A percentile compares a stretch with the other conserved stretches of the same genome.
Conservation (phyloP, 2,113 vertebrate species). For the Delphinus delphis region DNA sequence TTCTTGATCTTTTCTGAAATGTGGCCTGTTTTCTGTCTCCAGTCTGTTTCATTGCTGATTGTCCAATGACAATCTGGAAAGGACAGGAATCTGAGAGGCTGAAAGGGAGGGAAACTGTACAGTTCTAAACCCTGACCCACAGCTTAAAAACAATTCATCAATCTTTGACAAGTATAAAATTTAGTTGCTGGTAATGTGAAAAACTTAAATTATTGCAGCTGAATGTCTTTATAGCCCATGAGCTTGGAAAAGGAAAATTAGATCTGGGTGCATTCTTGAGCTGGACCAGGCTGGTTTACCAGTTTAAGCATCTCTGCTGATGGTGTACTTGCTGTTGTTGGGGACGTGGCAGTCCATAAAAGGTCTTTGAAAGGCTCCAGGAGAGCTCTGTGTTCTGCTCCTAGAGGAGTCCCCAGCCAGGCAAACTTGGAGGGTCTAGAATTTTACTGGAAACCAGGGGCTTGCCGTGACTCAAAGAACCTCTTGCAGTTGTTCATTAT, state of each 20-base stretch:
- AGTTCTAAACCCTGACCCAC: background rate
- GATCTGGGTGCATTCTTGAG: background rate
- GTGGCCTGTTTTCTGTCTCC: background rate
- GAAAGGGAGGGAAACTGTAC: background rate
- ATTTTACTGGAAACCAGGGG: slow-evolving; percentile 45
- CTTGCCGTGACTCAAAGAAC: slow-evolving; percentile 39
- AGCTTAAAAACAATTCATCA: slow-evolving; percentile 42
- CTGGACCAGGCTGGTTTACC: background rate
- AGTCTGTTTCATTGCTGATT: background rate
- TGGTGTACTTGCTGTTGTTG: background rate
- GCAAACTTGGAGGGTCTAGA: slow-evolving; percentile 41
- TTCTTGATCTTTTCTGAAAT: slow-evolving; percentile 34
- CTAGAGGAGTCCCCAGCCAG: background rate
- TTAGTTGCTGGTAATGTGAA: slow-evolving; percentile 38
- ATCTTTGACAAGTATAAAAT: slow-evolving; percentile 46
- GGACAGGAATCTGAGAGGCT: background rate
- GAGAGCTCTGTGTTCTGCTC: slow-evolving; percentile 19
- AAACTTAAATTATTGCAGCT: slow-evolving; percentile 48
- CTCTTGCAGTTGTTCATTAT: slow-evolving; percentile 9
- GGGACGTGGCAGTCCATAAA: background rate
- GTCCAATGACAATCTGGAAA: background rate
- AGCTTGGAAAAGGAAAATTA: slow-evolving; percentile 4
- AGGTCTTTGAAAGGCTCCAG: slow-evolving; percentile 10
- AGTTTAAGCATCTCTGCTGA: background rate
- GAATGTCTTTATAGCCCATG: slow-evolving; percentile 14